Conservation (phyloP, 2,888 invertebrate genomes). For the Caenorhabditis sulstoni region DNA sequence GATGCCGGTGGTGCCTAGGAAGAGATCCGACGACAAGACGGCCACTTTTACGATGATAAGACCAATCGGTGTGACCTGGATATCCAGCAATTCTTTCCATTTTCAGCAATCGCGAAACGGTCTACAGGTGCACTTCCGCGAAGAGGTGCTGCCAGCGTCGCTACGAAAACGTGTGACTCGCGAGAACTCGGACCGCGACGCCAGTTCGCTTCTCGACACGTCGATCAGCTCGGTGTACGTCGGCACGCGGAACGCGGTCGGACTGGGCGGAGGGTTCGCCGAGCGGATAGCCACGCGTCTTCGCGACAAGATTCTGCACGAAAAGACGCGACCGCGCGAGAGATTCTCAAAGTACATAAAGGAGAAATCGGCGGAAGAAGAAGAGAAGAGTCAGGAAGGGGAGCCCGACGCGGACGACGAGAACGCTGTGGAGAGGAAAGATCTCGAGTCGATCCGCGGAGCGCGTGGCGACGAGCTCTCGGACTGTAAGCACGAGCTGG, state of each 20-base stretch:
- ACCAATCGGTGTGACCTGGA: no score
- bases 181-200: constrained; percentile 30
- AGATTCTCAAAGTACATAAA: constrained; percentile 54
- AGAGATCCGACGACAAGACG: constrained; percentile 39
- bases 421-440: constrained; percentile 8
- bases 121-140: constrained; percentile 64
- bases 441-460: constrained; percentile 58
- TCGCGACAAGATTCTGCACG: constrained; percentile 27
- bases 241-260: constrained; percentile 39
- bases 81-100: background rate
- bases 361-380: background rate
- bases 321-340: constrained; percentile 24
- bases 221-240: constrained; percentile 50
- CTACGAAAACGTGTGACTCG: constrained; percentile 55
- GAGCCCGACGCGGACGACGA: constrained; percentile 11
- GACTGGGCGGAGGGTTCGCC: constrained; percentile 66
- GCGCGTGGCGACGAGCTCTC: constrained; percentile 60
- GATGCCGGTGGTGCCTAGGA: constrained; percentile 60
- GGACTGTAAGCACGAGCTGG: constrained; percentile 70
- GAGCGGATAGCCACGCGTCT: constrained; percentile 63
- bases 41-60: constrained; percentile 49
- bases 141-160: constrained; percentile 59
- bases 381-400: no score
- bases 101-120: constrained; percentile 67
- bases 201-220: constrained; percentile 16